Base-by-base conservation (phyloP, 2,797 vertebrate species). In the Chaetodon trifasciatus region DNA sequence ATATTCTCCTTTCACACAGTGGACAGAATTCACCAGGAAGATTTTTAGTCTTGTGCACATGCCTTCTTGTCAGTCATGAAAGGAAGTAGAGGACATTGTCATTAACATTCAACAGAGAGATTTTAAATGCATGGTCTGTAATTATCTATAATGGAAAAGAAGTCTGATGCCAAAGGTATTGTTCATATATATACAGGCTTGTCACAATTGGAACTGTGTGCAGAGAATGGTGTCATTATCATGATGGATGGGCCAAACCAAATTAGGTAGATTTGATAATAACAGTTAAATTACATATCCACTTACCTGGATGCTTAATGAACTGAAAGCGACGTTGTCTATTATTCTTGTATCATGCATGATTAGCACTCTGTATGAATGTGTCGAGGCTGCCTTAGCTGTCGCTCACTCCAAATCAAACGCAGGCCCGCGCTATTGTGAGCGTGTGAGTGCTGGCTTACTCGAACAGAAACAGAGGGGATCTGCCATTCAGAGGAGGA, bases 271-370 rank as follows among this genome's bases (percentile, higher is more conserved):
- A 92, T 88, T 88, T 88, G 64, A 94, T 92, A 91, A 93, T 92
- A 89, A 92, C 64, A 85, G 75, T 87, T 87, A 90, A 92, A 94
- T 91, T 84, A 89, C 89, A 89, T 84, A 90, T 92, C 89, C 88
- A 90, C 89, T 92, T 92, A 94, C 93, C 91, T 93, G 85, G 76
- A 90, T 89, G 84, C 84, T 81, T 91, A 93, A 93, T 89, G 91
- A 94, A 91, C 84, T 90, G 88, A 93, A 89, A 93, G 87, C 63
- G 74, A 86, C 86, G 79, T 83, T 87, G 85, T 92, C 90, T 89
- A 93, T 92, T 93, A 92, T 92, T 93, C 87, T 89, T 88, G 83
- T 89, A 92, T 85, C 86, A 82, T 90, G 90, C 85, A 82, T 91
- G 89, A 94, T 93, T 93, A 91, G 87, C 83, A 83, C 84, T 88